Evolutionary conservation across 2,113 vertebrate genomes (phyloP).

Genomic region (Scomber scombrus): DNA sequence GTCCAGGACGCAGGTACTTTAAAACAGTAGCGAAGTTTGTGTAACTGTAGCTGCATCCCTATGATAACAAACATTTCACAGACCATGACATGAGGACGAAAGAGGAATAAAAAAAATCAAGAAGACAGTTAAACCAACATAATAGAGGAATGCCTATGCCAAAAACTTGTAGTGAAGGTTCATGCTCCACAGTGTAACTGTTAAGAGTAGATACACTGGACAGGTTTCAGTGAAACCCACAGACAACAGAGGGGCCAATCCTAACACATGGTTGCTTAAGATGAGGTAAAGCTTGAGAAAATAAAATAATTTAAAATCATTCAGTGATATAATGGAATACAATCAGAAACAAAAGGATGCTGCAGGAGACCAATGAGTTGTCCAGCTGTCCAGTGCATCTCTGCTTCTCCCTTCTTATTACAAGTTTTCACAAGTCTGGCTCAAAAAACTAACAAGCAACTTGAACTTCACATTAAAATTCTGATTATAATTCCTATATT

Average conservation of each 20-base stretch:
- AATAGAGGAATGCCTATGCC: constrained; percentile 84
- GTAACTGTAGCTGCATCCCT: constrained; percentile 76
- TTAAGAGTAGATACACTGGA: constrained; percentile 77
- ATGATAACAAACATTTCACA: constrained; percentile 70
- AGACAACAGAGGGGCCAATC: constrained; percentile 46
- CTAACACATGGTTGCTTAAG: constrained; percentile 36
- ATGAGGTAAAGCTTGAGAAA: constrained; percentile 70
- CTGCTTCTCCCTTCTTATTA: constrained; percentile 79
- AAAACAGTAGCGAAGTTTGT: constrained; percentile 65
- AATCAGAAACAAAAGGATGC: constrained; percentile 69
- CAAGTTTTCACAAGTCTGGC: constrained; percentile 82
- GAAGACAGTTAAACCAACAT: constrained; percentile 69
- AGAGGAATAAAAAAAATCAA: constrained; percentile 63
- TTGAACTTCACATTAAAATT: constrained; percentile 85
- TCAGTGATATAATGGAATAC: constrained; percentile 54
- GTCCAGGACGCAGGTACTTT: constrained; percentile 71
- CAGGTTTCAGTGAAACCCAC: constrained; percentile 57
- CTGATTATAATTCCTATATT: constrained; percentile 81
- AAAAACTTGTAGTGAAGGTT: constrained; percentile 80
- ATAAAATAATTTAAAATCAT: constrained; percentile 69
- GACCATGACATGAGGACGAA: constrained; percentile 78
- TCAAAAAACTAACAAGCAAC: constrained; percentile 79
- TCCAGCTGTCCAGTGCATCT: constrained; percentile 81
- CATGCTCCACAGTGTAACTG: constrained; percentile 68
- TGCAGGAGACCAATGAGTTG: constrained; percentile 57